Conservation (phyloP, 2,113 vertebrate genomes). For the Hemicordylus capensis region DNA sequence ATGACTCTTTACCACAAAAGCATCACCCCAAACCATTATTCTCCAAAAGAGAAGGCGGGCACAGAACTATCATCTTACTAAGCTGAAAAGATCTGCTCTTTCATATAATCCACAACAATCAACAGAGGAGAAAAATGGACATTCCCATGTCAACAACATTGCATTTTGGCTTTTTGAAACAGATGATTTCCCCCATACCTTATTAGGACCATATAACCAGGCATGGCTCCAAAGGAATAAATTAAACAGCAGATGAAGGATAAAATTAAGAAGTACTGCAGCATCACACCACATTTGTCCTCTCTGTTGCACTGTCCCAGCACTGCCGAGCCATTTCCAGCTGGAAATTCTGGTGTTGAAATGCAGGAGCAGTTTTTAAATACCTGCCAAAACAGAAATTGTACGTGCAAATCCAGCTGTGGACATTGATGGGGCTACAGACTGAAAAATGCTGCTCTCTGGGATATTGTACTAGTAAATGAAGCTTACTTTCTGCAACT, state of each 20-base stretch:
- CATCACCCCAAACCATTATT: not conserved
- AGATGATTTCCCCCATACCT: slow-evolving; percentile 67
- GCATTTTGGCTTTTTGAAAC: not conserved
- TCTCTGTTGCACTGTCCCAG: slow-evolving; percentile 77
- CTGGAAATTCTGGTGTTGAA: slow-evolving; percentile 40
- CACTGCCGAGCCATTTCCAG: slow-evolving; percentile 70
- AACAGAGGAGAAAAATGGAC: not conserved
- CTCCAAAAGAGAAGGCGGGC: not conserved
- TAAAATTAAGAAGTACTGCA: slow-evolving; percentile 77
- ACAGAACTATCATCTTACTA: not conserved
- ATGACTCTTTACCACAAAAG: not conserved
- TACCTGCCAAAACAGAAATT: slow-evolving; percentile 64
- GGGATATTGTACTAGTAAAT: not conserved
- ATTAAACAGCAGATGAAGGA: slow-evolving; percentile 73
- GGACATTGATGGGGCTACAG: not conserved
- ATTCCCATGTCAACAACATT: not conserved
- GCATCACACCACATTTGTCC: slow-evolving; percentile 69
- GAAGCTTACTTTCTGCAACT: not conserved
- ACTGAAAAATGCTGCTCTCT: not conserved
- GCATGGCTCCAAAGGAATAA: slow-evolving; percentile 78
- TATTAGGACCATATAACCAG: slow-evolving; percentile 83
- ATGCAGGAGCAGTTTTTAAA: slow-evolving; percentile 82
- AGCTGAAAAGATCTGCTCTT: not conserved
- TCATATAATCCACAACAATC: not conserved
- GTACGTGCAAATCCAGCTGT: not conserved